Conservation (phyloP, 1,140 invertebrate species). For the Rhizoglyphus robini region DNA sequence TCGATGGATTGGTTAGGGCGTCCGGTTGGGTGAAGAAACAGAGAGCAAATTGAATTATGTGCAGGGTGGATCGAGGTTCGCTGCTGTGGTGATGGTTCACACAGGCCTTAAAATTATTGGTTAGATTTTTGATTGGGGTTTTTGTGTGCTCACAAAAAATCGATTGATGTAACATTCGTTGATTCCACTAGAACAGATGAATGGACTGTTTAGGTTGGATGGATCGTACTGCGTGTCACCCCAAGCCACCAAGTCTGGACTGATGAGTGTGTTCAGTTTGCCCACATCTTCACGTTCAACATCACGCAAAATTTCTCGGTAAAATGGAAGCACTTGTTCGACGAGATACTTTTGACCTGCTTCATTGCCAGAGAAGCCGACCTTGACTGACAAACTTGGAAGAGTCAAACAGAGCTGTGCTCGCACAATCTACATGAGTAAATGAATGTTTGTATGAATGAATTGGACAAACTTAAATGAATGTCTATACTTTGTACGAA, state of each 20-base stretch:
- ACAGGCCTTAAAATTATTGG: no score
- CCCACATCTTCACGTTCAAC: no score
- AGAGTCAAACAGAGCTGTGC: background rate
- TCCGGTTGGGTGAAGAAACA: slow-evolving; percentile 12
- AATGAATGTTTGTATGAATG: background rate
- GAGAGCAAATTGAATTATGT: slow-evolving; percentile 11
- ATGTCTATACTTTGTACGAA: background rate
- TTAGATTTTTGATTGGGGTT: no score
- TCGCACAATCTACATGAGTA: background rate
- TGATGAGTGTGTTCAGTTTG: background rate
- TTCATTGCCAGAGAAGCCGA: slow-evolving; percentile 6
- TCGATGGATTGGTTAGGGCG: background rate
- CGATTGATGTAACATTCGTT: slow-evolving; percentile 21
- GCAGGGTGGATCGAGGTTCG: background rate
- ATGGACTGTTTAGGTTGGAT: background rate
- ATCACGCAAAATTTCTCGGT: background rate
- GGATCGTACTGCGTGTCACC: slow-evolving; percentile 14
- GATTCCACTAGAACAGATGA: background rate
- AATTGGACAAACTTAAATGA: background rate
- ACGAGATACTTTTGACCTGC: background rate
- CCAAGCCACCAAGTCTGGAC: background rate
- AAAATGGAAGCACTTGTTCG: slow-evolving; percentile 4
- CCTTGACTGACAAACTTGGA: background rate
- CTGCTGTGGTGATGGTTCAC: background rate
- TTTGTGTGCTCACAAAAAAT: slow-evolving; percentile 10